Base-by-base conservation (phyloP, 1,140 invertebrate genomes). In the Neotoxoptera formosana region DNA sequence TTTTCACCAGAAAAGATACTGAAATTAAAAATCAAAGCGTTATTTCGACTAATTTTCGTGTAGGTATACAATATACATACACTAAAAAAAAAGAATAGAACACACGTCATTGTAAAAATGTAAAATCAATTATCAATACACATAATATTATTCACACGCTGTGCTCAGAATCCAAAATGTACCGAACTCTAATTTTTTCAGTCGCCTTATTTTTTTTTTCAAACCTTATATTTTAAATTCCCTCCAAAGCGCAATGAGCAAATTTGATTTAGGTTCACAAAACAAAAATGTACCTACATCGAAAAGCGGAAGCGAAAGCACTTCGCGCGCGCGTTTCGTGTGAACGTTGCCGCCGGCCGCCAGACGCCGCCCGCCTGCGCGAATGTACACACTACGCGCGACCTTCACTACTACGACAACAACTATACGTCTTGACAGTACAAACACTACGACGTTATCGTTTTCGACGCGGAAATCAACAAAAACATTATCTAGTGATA, bases 391-490 rank as follows among this genome's bases (percentile, higher is more conserved):
- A 8, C 86, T 17, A 21, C 20, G 30, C 14, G 30, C 1, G 1
- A 45, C 30, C 9, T 41, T 41, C 41, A 41, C 41, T 41, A 41
- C n/a, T n/a, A 23, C 7, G 0, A 76, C 14, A 4, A 67, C 30
- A 76, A 17, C 14, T 2, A 53, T n/a, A n/a, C n/a, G n/a, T n/a
- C 51, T 20, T 53, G 1, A 41, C 41, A 41, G 41, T 41, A 41
- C n/a, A n/a, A n/a, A n/a, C 41, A 60, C 30, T 0, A n/a, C 60
- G 60, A 6, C 25, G 84, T 87, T 87, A 87, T 87, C 84, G 25
- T 11, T 87, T 48, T 21, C 25, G 48, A 87, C 86, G 47, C 86
- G 86, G 86, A 87, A 87, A 87, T 47, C 41, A n/a, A 87, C 84
- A 47, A 20, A 14, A 87, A 87, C 81, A 76, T 34, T 76, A 76